These are phyloP conservation scores for Clusia tigrina DNA, from an alignment of 2,888 invertebrate species.

Conservation along the genomic window DNA sequence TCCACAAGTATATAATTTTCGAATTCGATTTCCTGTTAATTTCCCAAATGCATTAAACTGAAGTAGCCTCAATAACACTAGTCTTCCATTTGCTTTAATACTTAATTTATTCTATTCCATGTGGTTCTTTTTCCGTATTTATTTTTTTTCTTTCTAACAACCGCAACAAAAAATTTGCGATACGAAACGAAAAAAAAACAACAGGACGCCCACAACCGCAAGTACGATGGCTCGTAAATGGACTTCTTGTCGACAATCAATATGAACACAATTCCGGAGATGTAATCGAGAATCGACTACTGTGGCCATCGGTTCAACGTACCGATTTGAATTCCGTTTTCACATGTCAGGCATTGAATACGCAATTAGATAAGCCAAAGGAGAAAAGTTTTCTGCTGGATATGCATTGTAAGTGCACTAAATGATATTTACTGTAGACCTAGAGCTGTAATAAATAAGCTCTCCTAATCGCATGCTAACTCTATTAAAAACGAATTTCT, in stretches of 20 bases:
- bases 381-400: conserved; percentile 79
- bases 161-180: not conserved
- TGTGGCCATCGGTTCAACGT: conserved; percentile 78
- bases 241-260: conserved; percentile 80
- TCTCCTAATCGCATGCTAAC: too few species aligned
- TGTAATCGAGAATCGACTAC: conserved; percentile 83
- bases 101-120: not conserved
- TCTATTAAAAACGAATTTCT: too few species aligned
- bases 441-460: too few species aligned
- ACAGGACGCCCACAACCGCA: conserved; percentile 81
- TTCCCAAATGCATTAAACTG: conserved; percentile 55
- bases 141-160: not conserved
- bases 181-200: not conserved
- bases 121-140: not conserved
- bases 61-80: too few species aligned
- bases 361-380: conserved; percentile 80
- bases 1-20: not conserved
- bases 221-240: conserved; percentile 85
- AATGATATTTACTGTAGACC: too few species aligned
- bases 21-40: conserved; percentile 54
- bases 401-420: conserved; percentile 79
- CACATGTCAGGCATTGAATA: conserved; percentile 88
- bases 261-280: conserved; percentile 86
- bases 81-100: not conserved
- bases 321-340: conserved; percentile 85